Evolutionary conservation across 2,888 invertebrate species (phyloP), one percentile per base, ranked within the genome.

Genomic region (Pachliopta kotzebuea): DNA sequence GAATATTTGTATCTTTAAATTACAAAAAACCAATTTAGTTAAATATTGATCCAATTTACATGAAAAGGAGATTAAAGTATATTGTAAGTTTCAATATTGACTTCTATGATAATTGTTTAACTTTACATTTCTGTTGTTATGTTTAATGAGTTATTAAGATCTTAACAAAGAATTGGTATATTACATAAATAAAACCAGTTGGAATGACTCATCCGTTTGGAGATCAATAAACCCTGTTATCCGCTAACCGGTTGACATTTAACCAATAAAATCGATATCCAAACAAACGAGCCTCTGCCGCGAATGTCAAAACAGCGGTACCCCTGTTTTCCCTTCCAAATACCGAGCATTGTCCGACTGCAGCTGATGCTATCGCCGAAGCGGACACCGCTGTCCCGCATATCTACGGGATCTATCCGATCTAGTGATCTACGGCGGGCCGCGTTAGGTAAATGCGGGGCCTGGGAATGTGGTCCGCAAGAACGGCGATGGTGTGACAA

Each of bases 251-350:
- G 49, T 45, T 58, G 63, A 59, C 55, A 42, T 50, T 69, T 65
- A 69, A 61, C 60, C 62, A 67, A 64, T 45, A 55, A 60, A 56
- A 60, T 29, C 24, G 50, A n/a, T 23, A 29, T 17, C 31, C 21
- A 56, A 60, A 55, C 63, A 63, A 63, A 56, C 60, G 56, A 52
- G 52, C 21, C n/a, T 52, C 42, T 56, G 11, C 60, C 63, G 65
- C 56, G 24, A 57, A 62, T 69, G 69, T 69, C 71, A 68, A 66
- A 69, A 71, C 70, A 71, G 65, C 66, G 67, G 68, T 68, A 65
- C 65, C 57, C 60, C 67, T 66, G 68, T 71, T 70, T 64, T 63
- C 68, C 63, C 65, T 66, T 68, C 68, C 68, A 66, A 68, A 68
- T 67, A 53, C 63, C 63, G 60, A 45, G 66, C 66, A 67, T 67